phyloP scores from a whole-genome alignment of 2,113 vertebrate genomes.

The Lasiurus borealis region DNA sequence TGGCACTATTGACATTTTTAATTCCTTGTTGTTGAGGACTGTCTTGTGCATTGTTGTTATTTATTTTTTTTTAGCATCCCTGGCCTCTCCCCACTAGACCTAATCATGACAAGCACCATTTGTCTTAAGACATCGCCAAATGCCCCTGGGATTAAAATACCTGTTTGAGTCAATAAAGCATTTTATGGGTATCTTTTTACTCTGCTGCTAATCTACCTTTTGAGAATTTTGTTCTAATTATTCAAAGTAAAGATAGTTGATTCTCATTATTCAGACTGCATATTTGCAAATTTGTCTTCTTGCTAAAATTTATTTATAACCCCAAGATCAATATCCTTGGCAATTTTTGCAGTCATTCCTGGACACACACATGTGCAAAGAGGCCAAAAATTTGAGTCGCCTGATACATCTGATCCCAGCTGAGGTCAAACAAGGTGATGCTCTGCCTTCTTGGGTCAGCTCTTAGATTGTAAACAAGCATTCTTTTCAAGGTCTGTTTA shows the following conservation, averaged over 20 bases:
- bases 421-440: neutral
- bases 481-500: neutral
- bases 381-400: neutral
- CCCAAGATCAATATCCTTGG: neutral
- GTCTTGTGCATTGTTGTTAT: neutral
- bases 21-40: neutral
- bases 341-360: neutral
- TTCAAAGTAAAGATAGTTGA: constrained; percentile 23
- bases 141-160: neutral
- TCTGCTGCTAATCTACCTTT: constrained; percentile 6
- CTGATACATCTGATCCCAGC: neutral
- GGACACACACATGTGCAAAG: neutral
- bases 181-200: neutral
- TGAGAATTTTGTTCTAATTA: constrained; percentile 3
- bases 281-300: neutral
- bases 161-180: neutral
- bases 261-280: neutral
- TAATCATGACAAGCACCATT: neutral
- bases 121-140: neutral
- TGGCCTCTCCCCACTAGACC: neutral
- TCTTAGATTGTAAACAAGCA: neutral
- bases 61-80: neutral
- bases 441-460: neutral
- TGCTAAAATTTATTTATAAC: neutral
- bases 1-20: neutral